Evolutionary conservation across 2,113 vertebrate species (phyloP), one percentile per base, ranked within the genome.

Genomic region (Daboia siamensis): DNA sequence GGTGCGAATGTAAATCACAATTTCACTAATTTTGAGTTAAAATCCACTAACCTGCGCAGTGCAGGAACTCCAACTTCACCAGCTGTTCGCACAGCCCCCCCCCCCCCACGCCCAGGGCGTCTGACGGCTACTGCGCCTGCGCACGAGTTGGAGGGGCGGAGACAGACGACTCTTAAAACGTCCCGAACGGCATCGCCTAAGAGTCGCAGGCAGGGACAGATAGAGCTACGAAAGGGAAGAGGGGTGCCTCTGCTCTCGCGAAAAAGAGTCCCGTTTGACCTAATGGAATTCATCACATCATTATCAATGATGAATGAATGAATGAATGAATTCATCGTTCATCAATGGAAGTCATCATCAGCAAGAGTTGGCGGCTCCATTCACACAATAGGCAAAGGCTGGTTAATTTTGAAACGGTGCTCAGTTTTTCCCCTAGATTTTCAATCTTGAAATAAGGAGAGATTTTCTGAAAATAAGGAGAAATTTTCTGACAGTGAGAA

Each of bases 161-260:
- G 20, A 5, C 48, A 0, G 17, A 0, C 2, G 33, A 3, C 20
- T 4, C 26, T 85, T 56, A 48, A 1, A 8, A 24, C 1, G 7
- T 9, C 56, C 21, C 26, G 51, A 48, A 13, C 20, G 46, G 57
- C 56, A 0, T 33, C 54, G 86, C 86, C 59, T 44, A 46, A 3
- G 59, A 69, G 74, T 44, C n/a, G 52, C n/a, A 1, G 54, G 21
- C 9, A 20, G 13, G 24, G 74, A 2, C 1, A 13, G 1, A 5
- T 39, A 91, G 90, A 91, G 56, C 9, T 64, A 86, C 4, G 26
- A 86, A 86, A 10, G 3, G 0, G 9, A 17, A 86, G 90, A 46
- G 29, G 26, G 9, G 26, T 11, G 46, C 39, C 44, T 21, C 29
- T 52, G 88, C 9, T 21, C 11, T 51, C 15, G 54, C 15, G 54